Evolutionary conservation across 2,888 invertebrate species (phyloP).

Genomic region (Nyleta sp.): DNA sequence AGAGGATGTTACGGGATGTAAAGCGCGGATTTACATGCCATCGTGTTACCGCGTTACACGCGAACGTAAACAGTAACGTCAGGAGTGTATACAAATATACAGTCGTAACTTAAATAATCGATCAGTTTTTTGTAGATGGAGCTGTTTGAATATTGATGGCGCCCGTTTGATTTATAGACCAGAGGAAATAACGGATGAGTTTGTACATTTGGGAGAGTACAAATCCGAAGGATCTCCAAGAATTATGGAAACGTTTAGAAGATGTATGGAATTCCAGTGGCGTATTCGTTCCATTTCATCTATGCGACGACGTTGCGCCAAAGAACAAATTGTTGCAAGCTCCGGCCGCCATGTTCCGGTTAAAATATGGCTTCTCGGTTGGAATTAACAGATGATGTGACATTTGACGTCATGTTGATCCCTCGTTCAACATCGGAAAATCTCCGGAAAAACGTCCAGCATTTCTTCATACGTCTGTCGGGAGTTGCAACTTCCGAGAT

Average conservation of each 20-base stretch:
- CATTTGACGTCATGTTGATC: too few species aligned
- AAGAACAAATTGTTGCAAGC: background rate
- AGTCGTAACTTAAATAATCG: constrained; percentile 3
- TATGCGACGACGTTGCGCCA: background rate
- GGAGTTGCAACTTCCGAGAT: too few species aligned
- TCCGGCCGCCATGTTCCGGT: too few species aligned
- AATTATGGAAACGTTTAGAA: constrained; percentile 28
- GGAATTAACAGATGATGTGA: too few species aligned
- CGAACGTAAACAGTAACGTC: background rate
- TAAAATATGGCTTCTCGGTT: too few species aligned
- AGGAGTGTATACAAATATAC: background rate
- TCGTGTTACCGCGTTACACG: background rate
- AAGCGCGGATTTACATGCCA: constrained; percentile 7
- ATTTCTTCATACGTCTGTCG: too few species aligned
- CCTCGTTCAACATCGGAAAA: too few species aligned
- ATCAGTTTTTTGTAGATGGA: constrained; percentile 6
- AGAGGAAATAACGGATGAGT: constrained; percentile 10
- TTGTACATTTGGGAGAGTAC: constrained; percentile 12
- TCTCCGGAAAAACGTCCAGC: too few species aligned
- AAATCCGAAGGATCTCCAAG: constrained; percentile 15
- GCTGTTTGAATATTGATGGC: constrained; percentile 18
- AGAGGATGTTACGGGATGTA: constrained; percentile 24
- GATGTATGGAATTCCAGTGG: constrained; percentile 6
- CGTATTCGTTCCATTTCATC: constrained; percentile 4
- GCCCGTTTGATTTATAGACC: constrained; percentile 17